These are phyloP conservation scores for Triops longicaudatus DNA, from an alignment of 1,140 invertebrate genomes.

Conservation along the genomic window DNA sequence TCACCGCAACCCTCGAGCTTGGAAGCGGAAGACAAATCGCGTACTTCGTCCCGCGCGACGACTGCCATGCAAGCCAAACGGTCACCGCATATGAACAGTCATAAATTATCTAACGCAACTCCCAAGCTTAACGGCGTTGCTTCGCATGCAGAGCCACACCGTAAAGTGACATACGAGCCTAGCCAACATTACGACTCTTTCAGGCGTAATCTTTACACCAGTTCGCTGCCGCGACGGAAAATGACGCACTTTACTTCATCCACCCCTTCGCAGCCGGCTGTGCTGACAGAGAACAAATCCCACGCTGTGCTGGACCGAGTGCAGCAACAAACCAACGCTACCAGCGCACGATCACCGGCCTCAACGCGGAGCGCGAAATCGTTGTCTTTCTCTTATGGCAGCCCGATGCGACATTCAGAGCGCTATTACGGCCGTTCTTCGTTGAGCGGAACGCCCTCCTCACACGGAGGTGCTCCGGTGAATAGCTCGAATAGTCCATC, in stretches of 20 bases:
- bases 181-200: neutral
- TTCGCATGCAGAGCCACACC: neutral
- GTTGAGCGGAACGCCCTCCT: neutral
- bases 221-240: slow-evolving; percentile 4
- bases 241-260: neutral
- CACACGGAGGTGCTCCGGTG: neutral
- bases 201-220: neutral
- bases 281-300: neutral
- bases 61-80: neutral
- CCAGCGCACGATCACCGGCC: neutral
- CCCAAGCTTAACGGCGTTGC: neutral
- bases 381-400: slow-evolving; percentile 25
- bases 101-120: neutral
- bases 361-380: slow-evolving; percentile 21
- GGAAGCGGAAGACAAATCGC: slow-evolving; percentile 5
- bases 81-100: slow-evolving; percentile 2
- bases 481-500: neutral
- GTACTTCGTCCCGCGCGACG: neutral
- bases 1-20: neutral
- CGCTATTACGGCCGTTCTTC: slow-evolving; percentile 15
- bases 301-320: neutral
- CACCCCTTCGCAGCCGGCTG: neutral
- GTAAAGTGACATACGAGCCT: neutral
- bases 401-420: slow-evolving; percentile 21
- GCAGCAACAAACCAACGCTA: neutral